phyloP scores from a whole-genome alignment of 2,113 vertebrate species.

The Labeo rohita region DNA sequence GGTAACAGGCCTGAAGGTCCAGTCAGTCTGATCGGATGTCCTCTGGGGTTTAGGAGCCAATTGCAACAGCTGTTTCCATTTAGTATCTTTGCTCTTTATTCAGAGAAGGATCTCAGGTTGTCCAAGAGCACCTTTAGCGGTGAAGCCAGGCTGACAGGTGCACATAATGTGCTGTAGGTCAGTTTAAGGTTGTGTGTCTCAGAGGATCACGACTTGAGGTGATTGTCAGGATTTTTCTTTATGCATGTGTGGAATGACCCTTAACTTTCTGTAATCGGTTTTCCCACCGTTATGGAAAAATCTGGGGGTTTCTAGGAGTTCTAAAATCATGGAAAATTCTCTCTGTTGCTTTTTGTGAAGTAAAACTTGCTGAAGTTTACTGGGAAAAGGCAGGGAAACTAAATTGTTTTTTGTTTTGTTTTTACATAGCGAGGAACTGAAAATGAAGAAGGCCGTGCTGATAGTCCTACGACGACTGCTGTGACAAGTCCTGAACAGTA shows the following conservation, averaged over 20 bases:
- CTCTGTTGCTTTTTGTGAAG: neutral
- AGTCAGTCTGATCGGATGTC: neutral
- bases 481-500: conserved; percentile 75
- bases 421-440: conserved; percentile 73
- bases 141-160: neutral
- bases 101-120: neutral
- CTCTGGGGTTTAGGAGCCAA: neutral
- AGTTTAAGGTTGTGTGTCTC: neutral
- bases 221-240: neutral
- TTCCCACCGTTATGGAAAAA: neutral
- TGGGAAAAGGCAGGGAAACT: neutral
- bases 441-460: conserved; percentile 73
- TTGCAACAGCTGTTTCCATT: neutral
- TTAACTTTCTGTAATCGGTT: neutral
- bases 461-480: conserved; percentile 58
- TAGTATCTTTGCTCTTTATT: neutral
- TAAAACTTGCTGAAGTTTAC: neutral
- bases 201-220: neutral
- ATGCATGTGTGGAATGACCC: neutral
- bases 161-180: neutral
- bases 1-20: neutral
- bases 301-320: neutral
- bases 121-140: neutral
- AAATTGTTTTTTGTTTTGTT: conserved; percentile 5
- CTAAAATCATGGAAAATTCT: neutral